Conservation (phyloP, 2,797 vertebrate species). For the Neosilurus hyrtlii region DNA sequence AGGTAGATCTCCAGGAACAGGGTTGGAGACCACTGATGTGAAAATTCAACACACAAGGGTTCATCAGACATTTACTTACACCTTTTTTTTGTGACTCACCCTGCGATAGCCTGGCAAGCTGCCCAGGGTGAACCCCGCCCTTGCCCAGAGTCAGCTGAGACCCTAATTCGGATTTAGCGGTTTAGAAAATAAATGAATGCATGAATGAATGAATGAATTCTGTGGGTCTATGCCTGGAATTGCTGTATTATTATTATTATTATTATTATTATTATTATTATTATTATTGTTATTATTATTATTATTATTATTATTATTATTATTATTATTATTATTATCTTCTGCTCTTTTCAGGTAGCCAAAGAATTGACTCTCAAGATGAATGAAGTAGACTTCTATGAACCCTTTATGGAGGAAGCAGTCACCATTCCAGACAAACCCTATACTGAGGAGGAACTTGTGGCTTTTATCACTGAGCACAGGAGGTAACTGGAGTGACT, state of each 20-base stretch:
- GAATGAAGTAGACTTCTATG: slow-evolving; percentile 96
- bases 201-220: no score
- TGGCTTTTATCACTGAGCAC: slow-evolving; percentile 90
- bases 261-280: background rate
- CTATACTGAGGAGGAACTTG: slow-evolving; percentile 85
- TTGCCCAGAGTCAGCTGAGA: no score
- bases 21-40: no score
- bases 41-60: background rate
- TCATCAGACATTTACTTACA: background rate
- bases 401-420: slow-evolving; percentile 96
- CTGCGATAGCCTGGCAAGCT: no score
- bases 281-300: background rate
- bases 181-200: no score
- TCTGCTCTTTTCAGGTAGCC: slow-evolving; percentile 78
- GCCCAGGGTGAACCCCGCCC: no score
- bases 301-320: no score
- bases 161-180: no score
- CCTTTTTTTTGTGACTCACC: background rate
- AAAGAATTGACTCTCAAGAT: slow-evolving; percentile 92
- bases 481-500: slow-evolving; percentile 74
- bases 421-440: slow-evolving; percentile 88
- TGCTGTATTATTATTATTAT: no score
- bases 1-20: no score
- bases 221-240: no score
- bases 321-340: background rate